phyloP scores from a whole-genome alignment of 2,888 invertebrate genomes.

The Diaperis boleti region DNA sequence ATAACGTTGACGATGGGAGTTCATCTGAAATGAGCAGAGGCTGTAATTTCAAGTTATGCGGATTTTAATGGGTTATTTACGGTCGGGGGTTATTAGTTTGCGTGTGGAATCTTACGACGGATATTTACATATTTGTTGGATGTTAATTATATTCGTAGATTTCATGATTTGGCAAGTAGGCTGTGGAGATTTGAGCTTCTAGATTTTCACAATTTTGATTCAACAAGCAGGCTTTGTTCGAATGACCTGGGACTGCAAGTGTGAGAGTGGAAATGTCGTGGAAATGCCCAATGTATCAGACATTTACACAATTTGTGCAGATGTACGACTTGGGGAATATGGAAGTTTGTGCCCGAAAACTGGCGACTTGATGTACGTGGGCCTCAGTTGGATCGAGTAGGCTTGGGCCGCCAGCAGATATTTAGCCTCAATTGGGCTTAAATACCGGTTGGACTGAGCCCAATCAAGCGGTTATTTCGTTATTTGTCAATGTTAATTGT shows the following conservation, averaged over 20 bases:
- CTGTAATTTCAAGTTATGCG: conserved; percentile 17
- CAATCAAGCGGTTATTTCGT: conserved; percentile 24
- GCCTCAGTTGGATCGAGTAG: not conserved
- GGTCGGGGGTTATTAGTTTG: conserved; percentile 6
- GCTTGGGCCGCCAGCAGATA: conserved; percentile 6
- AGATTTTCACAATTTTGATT: too few relatives aligned
- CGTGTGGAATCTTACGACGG: not conserved
- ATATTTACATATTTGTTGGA: too few relatives aligned
- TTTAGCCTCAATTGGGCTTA: conserved; percentile 22
- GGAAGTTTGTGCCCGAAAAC: too few relatives aligned
- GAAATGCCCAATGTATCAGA: too few relatives aligned
- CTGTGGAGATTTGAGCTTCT: too few relatives aligned
- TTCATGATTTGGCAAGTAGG: conserved; percentile 4
- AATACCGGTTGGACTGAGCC: not conserved
- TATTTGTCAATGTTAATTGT: conserved; percentile 31
- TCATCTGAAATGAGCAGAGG: conserved; percentile 31
- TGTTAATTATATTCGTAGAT: conserved; percentile 1
- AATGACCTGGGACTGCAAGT: too few relatives aligned
- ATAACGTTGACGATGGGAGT: conserved; percentile 34
- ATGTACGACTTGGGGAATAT: conserved; percentile 12
- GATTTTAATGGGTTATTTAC: conserved; percentile 24
- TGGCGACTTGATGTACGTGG: too few relatives aligned
- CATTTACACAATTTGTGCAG: too few relatives aligned
- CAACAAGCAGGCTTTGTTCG: too few relatives aligned
- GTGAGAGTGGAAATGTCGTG: too few relatives aligned